phyloP scores from a whole-genome alignment of 2,797 vertebrate species.

The Karalla daura region DNA sequence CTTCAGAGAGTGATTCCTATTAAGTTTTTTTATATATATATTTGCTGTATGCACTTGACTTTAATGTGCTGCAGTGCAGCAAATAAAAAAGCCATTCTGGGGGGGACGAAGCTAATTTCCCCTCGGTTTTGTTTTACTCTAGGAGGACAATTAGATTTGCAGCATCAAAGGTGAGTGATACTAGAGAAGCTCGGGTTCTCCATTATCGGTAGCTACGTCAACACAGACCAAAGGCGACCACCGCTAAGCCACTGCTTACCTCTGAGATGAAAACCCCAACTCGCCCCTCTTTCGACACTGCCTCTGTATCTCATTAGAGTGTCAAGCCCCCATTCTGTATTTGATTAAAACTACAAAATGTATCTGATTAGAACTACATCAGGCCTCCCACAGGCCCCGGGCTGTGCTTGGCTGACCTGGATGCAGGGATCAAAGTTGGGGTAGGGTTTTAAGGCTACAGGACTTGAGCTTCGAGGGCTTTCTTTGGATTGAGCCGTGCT shows the following conservation, averaged over 20 bases:
- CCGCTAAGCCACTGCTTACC: constrained; percentile 43
- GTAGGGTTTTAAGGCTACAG: constrained; percentile 33
- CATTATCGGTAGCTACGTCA: constrained; percentile 65
- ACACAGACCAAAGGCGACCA: constrained; percentile 54
- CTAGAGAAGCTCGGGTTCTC: constrained; percentile 45
- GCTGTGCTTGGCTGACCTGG: constrained; percentile 51
- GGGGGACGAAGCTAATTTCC: constrained; percentile 50
- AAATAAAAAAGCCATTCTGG: constrained; percentile 18
- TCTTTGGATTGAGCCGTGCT: constrained; percentile 28
- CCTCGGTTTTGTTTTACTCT: constrained; percentile 37
- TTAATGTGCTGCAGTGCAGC: constrained; percentile 30
- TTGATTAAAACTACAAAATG: constrained; percentile 77
- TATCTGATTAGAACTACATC: constrained; percentile 74
- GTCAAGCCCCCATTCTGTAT: constrained; percentile 62
- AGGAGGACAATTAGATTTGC: constrained; percentile 67
- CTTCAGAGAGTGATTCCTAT: constrained; percentile 7
- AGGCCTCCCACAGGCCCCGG: constrained; percentile 57
- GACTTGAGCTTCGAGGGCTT: constrained; percentile 34
- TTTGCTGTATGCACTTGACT: too few relatives aligned
- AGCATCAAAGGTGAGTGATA: constrained; percentile 70
- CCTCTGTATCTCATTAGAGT: constrained; percentile 71
- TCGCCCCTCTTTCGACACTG: constrained; percentile 53
- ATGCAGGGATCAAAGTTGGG: constrained; percentile 70
- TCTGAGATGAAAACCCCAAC: constrained; percentile 50
- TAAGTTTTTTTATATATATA: constrained; percentile 44